Conservation (phyloP, 2,797 vertebrate species). For the Phyllotis vaccarum region DNA sequence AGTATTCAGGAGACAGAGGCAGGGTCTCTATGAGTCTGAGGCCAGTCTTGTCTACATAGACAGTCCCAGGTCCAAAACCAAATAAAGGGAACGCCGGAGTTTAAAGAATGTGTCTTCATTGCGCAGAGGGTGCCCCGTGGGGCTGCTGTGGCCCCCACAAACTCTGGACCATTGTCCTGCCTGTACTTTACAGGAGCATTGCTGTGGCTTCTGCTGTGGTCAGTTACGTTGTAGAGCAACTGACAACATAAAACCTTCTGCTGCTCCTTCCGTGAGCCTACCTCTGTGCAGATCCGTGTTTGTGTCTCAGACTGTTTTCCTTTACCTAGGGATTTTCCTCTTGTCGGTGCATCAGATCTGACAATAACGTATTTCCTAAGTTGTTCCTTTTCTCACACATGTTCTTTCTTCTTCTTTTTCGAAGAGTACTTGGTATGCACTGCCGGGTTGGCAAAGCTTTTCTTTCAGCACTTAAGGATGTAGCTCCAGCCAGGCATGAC, state of each 20-base stretch:
- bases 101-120: not conserved
- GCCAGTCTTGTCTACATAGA: not conserved
- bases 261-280: not conserved
- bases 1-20: not conserved
- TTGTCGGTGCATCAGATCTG: not conserved
- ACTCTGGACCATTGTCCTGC: not conserved
- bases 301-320: not conserved
- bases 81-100: not conserved
- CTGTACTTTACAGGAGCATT: not conserved
- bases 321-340: conserved; percentile 20
- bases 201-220: not conserved
- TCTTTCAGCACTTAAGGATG: not conserved
- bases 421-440: not conserved
- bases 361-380: not conserved
- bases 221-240: not conserved
- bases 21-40: not conserved
- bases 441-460: not conserved
- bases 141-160: not conserved
- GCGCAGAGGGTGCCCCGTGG: not conserved
- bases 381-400: not conserved
- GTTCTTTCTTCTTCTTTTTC: conserved; percentile 4
- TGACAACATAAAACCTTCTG: not conserved
- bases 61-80: not conserved
- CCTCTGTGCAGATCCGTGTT: not conserved
- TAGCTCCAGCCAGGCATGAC: not conserved